Base-by-base conservation (phyloP, 2,113 vertebrate genomes). In the Orthonyx spaldingii region DNA sequence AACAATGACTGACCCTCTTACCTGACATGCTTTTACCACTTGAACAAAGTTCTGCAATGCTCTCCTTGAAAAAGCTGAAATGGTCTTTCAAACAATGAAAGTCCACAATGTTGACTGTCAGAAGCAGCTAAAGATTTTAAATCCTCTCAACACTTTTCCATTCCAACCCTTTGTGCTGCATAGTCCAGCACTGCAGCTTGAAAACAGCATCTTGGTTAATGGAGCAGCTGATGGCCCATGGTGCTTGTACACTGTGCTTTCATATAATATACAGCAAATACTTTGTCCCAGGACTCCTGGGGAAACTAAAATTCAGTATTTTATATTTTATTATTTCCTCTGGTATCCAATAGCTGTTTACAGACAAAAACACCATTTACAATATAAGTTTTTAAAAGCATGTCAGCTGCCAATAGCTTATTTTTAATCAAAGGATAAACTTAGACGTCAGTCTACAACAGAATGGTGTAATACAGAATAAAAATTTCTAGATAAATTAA, bases 211-310 rank as follows among this genome's bases (percentile, higher is more conserved):
- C 63, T 33, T 70, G 26, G 32, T 50, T 55, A 42, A 1, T 7
- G 26, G 26, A 77, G 39, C 17, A 71, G 82, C 28, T 61, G 44
- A 78, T 41, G 65, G 21, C 64, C 35, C 61, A 42, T 1, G 0
- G 16, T 26, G 49, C n/a, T 37, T 4, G 3, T 5, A 27, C 18
- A 33, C 27, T 7, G 7, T 1, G 1, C 11, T 65, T 26, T 22
- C 55, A 32, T 0, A 4, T 15, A 39, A 49, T 3, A 46, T 0
- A 3, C 23, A 42, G 30, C 20, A 69, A 61, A 69, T 23, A 50
- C 22, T 42, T 72, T 12, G 39, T 30, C 72, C 23, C 21, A 21
- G 35, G 22, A 35, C 24, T 39, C 28, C 55, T 23, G 23, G 12
- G 37, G 13, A 90, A 46, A 68, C 24, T 30, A 63, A 19, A 32